Evolutionary conservation across 2,113 vertebrate genomes (phyloP), one percentile per base, ranked within the genome.

Genomic region (Blennius ocellaris): DNA sequence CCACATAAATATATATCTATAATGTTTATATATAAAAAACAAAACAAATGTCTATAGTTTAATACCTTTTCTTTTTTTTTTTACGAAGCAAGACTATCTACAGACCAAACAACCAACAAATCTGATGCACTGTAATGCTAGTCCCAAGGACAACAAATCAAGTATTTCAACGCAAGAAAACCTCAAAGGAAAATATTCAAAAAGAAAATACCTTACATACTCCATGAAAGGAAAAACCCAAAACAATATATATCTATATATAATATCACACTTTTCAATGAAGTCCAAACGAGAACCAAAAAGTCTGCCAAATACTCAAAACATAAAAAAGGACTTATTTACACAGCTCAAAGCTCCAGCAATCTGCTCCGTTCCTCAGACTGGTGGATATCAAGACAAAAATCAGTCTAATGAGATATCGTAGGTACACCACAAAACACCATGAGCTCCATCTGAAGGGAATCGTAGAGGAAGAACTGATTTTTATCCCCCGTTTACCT

Each of bases 381-480:
- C 78, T 63, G 69, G 47, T 80, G 79, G 56, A 80, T 83, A 74
- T 79, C 11, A 79, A 76, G 96, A 97, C 96, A 96, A 96, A 96
- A 96, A 96, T 93, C 94, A 59, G 96, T 91, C 95, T 93, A 95
- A 96, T 95, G 94, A 95, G 95, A 96, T 91, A 94, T 93, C 15
- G 65, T 92, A 95, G 97, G 93, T 97, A 96, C 95, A 95, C 95
- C 96, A 96, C 95, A 96, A 95, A 96, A 96, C 95, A 96, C 95
- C 95, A 92, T 94, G 94, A 96, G 96, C 95, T 94, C 92, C 91
- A 91, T 95, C 94, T 96, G 95, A 96, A 96, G 95, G 94, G 95
- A 97, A 95, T 95, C 94, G 93, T 95, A 94, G 40, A 95, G 95
- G 96, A 96, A 98, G 96, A 97, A 96, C 96, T 94, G 95, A 98